Evolutionary conservation across 1,140 invertebrate genomes (phyloP), one percentile per base, ranked within the genome.

Genomic region (Apis cerana): DNA sequence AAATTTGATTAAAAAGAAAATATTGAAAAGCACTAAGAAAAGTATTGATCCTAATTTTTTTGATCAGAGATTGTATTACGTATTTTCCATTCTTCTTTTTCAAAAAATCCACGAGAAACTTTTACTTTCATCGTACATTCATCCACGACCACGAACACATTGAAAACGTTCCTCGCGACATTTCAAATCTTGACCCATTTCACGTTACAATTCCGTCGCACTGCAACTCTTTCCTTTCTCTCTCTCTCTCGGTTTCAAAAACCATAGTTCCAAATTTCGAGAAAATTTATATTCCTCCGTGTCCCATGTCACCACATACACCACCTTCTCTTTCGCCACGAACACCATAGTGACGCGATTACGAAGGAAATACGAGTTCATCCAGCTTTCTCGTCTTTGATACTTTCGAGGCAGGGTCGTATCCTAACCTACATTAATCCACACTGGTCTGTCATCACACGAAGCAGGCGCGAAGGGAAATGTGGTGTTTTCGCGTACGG

Each of bases 351-450:
- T 21, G 54, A 75, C 23, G 58, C 48, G 50, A 75, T 75, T 75
- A 75, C 59, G 72, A 33, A 52, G 56, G 23, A 75, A 52, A 75
- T 64, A 75, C 48, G 59, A 62, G 59, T 23, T 64, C 43, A 64
- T 61, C 61, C 43, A 12, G 72, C 48, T 27, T 52, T 62, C 58
- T 61, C 19, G 72, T 62, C 43, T 62, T 17, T 23, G 56, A 21
- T 61, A 33, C 21, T 23, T 50, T 21, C 59, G 2, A 75, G 50
- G 71, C 43, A 12, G 54, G 50, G 27, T 50, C 27, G 33, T 9
- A n/a, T 10, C 21, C 3, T 8, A 19, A 19, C 27, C 67, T 15
- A 21, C 56, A 48, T 7, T 43, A 43, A 43, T 7, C 33, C 33
- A 43, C 33, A 7, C 5, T 43, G 33, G 23, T 21, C 54, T 59